Evolutionary conservation across 2,113 vertebrate genomes (phyloP), one percentile per base, ranked within the genome.

Genomic region (Neomonachus schauinslandi): DNA sequence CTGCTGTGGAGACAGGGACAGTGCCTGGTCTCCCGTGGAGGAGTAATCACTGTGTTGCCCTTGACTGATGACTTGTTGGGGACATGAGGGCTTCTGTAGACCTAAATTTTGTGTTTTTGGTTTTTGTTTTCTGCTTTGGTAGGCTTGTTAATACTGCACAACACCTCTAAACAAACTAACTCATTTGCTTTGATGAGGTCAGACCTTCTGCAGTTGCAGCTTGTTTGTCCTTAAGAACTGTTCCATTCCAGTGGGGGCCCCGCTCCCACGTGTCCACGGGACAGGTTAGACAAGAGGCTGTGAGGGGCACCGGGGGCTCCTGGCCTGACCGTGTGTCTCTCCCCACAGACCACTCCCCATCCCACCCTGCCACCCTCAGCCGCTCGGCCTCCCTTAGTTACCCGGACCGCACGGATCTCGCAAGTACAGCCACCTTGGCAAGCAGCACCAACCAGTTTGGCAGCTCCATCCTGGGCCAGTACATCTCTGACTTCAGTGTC

Each of bases 401-500:
- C 97, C 99, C 99, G 0, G 99, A 99, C 49, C 99, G 99, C 77
- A 98, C 98, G 0, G 99, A 99, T 0, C 10, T 65, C 77, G 1
- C 33, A 0, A 3, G 11, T 63, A 98, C 99, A 0, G 98, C 99
- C 5, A 96, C 97, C 0, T 36, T 94, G 49, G 90, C 99, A 0
- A 98, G 99, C 91, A 99, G 99, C 98, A 98, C 98, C 99, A 99
- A 98, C 74, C 99, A 99, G 98, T 98, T 99, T 77, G 99, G 97
- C 63, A 98, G 98, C 61, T 93, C 98, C 3, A 10, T 98, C 2
- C 95, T 95, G 16, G 97, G 99, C 36, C 99, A 99, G 98, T 99
- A 99, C 92, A 81, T 99, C 55, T 99, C 99, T 0, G 99, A 99
- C 97, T 99, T 99, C 99, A 99, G 99, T 8, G 99, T 99, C 2